Percentiles rank a stretch among this genome's conserved stretches.
Evolutionary conservation across 2,797 vertebrate genomes (phyloP).

Genomic region (Myripristis jacobus): DNA sequence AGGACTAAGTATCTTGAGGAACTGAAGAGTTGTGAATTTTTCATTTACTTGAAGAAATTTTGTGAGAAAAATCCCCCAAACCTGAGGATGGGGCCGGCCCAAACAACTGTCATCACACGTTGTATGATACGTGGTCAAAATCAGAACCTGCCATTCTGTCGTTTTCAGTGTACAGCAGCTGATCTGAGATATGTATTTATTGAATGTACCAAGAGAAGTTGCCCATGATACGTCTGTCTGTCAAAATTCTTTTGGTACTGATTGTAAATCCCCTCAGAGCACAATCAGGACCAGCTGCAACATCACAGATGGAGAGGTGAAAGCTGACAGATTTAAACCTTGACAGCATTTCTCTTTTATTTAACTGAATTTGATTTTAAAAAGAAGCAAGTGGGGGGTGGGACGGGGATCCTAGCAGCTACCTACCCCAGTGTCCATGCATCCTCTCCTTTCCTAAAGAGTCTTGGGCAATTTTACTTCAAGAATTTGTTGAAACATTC

Average conservation of each 20-base stretch:
- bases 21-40: background rate
- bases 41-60: background rate
- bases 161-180: constrained; percentile 23
- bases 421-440: background rate
- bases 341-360: constrained; percentile 24
- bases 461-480: constrained; percentile 25
- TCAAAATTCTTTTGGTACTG: constrained; percentile 31
- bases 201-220: constrained; percentile 35
- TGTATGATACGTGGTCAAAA: constrained; percentile 39
- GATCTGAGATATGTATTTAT: constrained; percentile 1
- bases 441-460: background rate
- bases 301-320: constrained; percentile 22
- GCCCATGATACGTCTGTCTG: constrained; percentile 24
- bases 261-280: constrained; percentile 42
- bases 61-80: constrained; percentile 9
- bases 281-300: constrained; percentile 37
- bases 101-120: constrained; percentile 11
- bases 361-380: constrained; percentile 35
- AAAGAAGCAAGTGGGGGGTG: background rate
- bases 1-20: background rate
- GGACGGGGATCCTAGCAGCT: constrained; percentile 1
- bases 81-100: constrained; percentile 10
- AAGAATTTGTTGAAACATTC: constrained; percentile 27
- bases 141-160: constrained; percentile 23
- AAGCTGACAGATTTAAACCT: constrained; percentile 45